Base-by-base conservation (phyloP, 2,113 vertebrate species). In the Fregata magnificens region DNA sequence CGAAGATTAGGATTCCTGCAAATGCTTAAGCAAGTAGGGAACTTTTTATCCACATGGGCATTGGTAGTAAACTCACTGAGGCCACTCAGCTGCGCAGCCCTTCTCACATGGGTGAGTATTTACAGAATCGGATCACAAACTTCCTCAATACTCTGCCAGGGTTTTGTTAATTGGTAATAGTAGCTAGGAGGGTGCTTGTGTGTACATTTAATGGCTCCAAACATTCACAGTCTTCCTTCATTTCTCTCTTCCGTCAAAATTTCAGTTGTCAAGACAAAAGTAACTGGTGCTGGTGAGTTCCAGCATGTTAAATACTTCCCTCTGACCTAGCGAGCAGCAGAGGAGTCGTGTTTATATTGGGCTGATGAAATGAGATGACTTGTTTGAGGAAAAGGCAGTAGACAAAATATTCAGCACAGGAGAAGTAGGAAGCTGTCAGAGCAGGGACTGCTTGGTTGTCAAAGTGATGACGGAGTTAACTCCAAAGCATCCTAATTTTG, bases 241-340 rank as follows among this genome's bases (percentile, higher is more conserved):
- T 90, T 97, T 96, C 34, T 44, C 94, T 94, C 63, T 94, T 78
- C 94, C 77, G 91, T 86, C 88, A 94, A 95, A 95, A 91, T 95
- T 97, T 97, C 97, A 92, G 70, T 93, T 70, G 82, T 86, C 88
- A 90, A 93, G 88, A 88, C 50, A 36, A 18, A 95, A 97, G 83
- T 86, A 96, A 93, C 86, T 56, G 70, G 53, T 80, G 11, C 52
- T 72, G 42, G 86, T 76, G 77, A 88, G 84, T 96, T 96, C 85
- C 78, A 95, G 73, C 3, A 5, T 77, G 61, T 93, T 92, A 95
- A 93, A 95, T 88, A 62, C 36, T 93, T 96, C 80, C 84, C 45
- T 71, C 67, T 97, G 94, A 93, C 76, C 70, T 84, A 67, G 79
- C 7, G 7, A 81, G 55, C 13, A 71, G 50, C 79, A 74, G 42